Base-by-base conservation (phyloP, 2,113 vertebrate species). In the Malurus cyaneus region DNA sequence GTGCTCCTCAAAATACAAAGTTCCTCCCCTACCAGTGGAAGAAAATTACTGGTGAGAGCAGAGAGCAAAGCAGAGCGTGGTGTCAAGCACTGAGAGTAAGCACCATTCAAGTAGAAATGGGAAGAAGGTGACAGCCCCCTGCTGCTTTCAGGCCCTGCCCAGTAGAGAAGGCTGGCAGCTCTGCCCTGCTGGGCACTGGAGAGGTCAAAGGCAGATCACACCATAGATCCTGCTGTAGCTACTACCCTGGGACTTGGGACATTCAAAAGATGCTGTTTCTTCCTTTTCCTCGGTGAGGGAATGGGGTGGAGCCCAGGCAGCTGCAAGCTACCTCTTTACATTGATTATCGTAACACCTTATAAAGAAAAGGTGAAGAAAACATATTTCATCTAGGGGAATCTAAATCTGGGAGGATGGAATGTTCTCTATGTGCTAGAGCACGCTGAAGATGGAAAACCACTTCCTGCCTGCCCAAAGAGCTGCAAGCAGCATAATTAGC, bases 401-500 rank as follows among this genome's bases (percentile, higher is more conserved):
- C 56, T 34, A 42, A 31, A 31, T 46, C 24, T 4, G 8, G 19
- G 23, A 86, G 57, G 46, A 80, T 60, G 71, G 46, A 90, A 83
- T 49, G 72, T 79, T 92, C 36, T 19, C 12, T 66, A 56, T 47
- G 54, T 67, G 61, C 62, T 80, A n/a, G 46, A 46, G 46, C 80
- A 80, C 41, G 79, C 66, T 54, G 67, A 80, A 46, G 50, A 57
- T 61, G 66, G 74, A 50, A 93, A 96, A 96, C 50, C 92, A 92
- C 81, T 92, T 80, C 86, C 83, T 89, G 65, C 76, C 39, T 29
- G 18, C 23, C 46, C 57, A 36, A 29, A 65, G 49, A 85, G 41
- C n/a, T 49, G 57, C 57, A 64, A 53, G 32, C 36, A 79, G 57
- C 70, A 29, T 59, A 91, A 94, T 87, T 78, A 89, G 57, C 50